These are phyloP conservation scores for Camponotus fellah DNA, from an alignment of 2,888 invertebrate species.

Conservation along the genomic window DNA sequence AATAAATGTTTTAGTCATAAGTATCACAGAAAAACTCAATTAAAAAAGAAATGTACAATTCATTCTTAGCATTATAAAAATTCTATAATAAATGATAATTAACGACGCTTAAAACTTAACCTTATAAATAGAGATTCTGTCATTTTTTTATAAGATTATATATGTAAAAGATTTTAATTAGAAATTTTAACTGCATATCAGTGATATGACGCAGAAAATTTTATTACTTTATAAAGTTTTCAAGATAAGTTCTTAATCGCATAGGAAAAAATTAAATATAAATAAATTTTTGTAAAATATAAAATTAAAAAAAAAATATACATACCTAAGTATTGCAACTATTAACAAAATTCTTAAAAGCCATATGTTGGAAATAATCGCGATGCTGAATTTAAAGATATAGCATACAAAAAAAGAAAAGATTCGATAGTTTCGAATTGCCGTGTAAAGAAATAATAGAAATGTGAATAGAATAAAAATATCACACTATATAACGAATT, in stretches of 20 bases:
- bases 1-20: constrained; percentile 16
- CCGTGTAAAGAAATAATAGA: background rate
- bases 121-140: background rate
- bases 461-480: background rate
- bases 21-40: background rate
- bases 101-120: background rate
- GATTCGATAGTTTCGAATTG: background rate
- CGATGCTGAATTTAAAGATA: background rate
- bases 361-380: background rate
- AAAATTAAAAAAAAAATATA: background rate
- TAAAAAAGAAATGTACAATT: background rate
- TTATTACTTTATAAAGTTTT: background rate
- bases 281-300: background rate
- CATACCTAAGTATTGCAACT: background rate
- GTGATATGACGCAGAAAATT: background rate
- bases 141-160: constrained; percentile 47
- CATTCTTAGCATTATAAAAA: background rate
- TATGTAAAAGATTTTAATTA: constrained; percentile 56
- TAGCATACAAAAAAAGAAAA: background rate
- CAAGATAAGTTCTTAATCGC: background rate
- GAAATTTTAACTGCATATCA: constrained; percentile 33
- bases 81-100: constrained; percentile 1
- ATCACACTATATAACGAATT: background rate
- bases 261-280: background rate
- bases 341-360: background rate